Conservation (phyloP, 2,888 invertebrate species). For the Tetragnatha montana region DNA sequence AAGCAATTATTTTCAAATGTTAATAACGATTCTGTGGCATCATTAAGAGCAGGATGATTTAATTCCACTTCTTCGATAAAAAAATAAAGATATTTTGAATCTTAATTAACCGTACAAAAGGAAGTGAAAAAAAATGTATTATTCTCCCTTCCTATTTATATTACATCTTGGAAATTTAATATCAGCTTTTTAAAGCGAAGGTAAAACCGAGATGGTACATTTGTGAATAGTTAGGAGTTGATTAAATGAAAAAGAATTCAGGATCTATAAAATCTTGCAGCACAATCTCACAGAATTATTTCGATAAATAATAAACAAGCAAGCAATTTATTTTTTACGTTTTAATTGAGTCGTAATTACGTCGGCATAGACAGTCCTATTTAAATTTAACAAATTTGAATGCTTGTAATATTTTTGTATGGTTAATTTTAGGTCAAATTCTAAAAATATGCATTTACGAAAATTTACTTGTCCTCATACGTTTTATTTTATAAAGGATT, state of each 20-base stretch:
- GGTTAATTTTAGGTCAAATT: too few relatives aligned
- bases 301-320: too few relatives aligned
- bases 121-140: neutral
- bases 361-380: too few relatives aligned
- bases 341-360: too few relatives aligned
- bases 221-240: neutral
- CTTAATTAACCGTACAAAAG: constrained; percentile 25
- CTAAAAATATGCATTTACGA: too few relatives aligned
- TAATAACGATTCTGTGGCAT: constrained; percentile 47
- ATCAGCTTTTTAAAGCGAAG: neutral
- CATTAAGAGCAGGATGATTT: constrained; percentile 38
- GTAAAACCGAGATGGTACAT: neutral
- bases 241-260: neutral
- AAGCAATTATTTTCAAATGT: constrained; percentile 39
- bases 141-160: constrained; percentile 3
- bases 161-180: constrained; percentile 17
- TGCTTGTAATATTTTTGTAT: too few relatives aligned
- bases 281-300: too few relatives aligned
- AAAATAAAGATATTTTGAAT: constrained; percentile 27
- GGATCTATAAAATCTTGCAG: too few relatives aligned
- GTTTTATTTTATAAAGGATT: too few relatives aligned
- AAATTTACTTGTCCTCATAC: too few relatives aligned
- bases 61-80: constrained; percentile 3
- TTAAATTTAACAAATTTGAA: too few relatives aligned
- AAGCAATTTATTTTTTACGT: too few relatives aligned